phyloP scores from a whole-genome alignment of 2,888 invertebrate genomes.

The Ceraclea dissimilis region DNA sequence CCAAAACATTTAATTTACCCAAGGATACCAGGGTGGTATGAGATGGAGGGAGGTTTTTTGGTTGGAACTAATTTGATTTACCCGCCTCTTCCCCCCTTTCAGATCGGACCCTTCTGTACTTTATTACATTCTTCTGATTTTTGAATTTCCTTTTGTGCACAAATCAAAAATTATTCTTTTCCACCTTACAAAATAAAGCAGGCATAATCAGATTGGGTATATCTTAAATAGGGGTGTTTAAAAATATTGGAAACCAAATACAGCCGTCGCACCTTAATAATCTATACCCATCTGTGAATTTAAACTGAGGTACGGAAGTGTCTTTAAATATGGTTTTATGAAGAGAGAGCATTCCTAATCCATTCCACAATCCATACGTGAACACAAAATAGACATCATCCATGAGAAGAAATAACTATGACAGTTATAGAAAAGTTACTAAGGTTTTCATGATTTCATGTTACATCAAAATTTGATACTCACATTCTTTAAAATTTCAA shows the following conservation, averaged over 20 bases:
- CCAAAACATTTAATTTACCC: slow-evolving; percentile 20
- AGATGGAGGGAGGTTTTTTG: slow-evolving; percentile 17
- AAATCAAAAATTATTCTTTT: slow-evolving; percentile 26
- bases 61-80: slow-evolving; percentile 26
- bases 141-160: slow-evolving; percentile 26
- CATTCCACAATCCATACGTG: too few relatives aligned
- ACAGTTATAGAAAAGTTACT: too few relatives aligned
- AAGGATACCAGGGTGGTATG: slow-evolving; percentile 12
- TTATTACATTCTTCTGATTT: slow-evolving; percentile 26
- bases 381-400: too few relatives aligned
- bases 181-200: slow-evolving; percentile 12
- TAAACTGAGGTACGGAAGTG: too few relatives aligned
- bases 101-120: slow-evolving; percentile 24
- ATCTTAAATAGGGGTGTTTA: neutral
- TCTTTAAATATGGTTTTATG: too few relatives aligned
- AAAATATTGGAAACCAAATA: too few relatives aligned
- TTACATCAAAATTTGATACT: too few relatives aligned
- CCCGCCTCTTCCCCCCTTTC: slow-evolving; percentile 8
- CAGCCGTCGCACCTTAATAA: neutral
- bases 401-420: too few relatives aligned
- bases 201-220: slow-evolving; percentile 13
- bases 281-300: neutral
- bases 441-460: too few relatives aligned
- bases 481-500: too few relatives aligned
- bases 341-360: too few relatives aligned